Base-by-base conservation (phyloP, 64 coral and sea anemone genomes). In the Pachyseris speciosa region DNA sequence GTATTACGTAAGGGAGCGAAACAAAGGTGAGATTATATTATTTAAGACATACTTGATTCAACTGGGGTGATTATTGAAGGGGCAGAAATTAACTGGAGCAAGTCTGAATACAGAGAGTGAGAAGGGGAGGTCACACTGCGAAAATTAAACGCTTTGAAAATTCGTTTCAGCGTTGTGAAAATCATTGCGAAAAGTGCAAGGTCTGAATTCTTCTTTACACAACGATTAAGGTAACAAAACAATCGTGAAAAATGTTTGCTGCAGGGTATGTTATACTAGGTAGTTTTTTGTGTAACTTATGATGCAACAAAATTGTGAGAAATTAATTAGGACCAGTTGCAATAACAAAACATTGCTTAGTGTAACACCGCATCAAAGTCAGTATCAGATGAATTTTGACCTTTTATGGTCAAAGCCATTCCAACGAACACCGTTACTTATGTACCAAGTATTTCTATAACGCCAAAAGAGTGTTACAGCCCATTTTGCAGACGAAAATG, bases 161-260 rank as follows among this genome's bases (percentile, higher is more conserved):
- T 75, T 75, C 37, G 36, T 41, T 75, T n/a, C 37, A n/a, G 37
- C 61, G 61, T 65, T 65, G 61, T 29, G 61, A 65, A 29, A 65
- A 65, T 65, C 61, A 30, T 65, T 65, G 61, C 26, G 61, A 65
- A 65, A 65, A 29, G 61, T 65, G 26, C 24, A 59, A 59, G 55
- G 45, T 49, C 2, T 4, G 55, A 59, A 59, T 59, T 59, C 55
- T 59, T 20, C 22, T 59, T n/a, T n/a, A 20, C 0, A 26, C 55
- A 65, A 65, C 61, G 26, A 65, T 65, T 65, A 65, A 1, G 61
- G 61, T 25, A 65, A 33, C 61, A 65, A 65, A 32, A 29, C 52
- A 65, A 32, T 65, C 61, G 61, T 29, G 61, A 65, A 65, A 65
- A 65, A 65, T 65, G 25, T 31, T 65, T 65, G 61, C 61, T 65